Percentiles rank a stretch among this genome's conserved stretches.
Conservation (phyloP, 2,888 invertebrate species). For the Andrena dorsata region DNA sequence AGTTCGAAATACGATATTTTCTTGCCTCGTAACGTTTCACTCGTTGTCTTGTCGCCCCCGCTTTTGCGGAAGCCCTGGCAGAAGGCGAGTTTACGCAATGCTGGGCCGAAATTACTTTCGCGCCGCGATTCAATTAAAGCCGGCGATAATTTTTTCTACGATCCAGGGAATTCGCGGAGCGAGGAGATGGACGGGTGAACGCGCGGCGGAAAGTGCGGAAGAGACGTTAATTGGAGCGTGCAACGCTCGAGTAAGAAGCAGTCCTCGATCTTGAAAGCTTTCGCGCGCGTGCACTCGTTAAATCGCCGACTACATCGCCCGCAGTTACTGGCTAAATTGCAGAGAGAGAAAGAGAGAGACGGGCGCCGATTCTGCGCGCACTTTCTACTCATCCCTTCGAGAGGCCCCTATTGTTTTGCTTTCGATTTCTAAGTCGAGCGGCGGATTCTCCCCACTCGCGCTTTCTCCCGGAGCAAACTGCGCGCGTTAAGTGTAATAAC, state of each 20-base stretch:
- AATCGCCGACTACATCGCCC: conserved; percentile 13
- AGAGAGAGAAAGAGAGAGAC: conserved; percentile 10
- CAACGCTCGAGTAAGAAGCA: conserved; percentile 21
- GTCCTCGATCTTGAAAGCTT: conserved; percentile 47
- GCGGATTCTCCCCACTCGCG: too few species aligned
- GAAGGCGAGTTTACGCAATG: not conserved
- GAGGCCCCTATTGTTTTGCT: conserved; percentile 7
- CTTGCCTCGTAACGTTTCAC: not conserved
- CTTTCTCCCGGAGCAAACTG: too few species aligned
- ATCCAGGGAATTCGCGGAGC: conserved; percentile 1
- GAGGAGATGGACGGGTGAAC: conserved; percentile 1
- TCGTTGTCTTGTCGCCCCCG: not conserved
- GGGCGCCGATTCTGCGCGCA: conserved; percentile 23
- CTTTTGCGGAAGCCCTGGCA: not conserved
- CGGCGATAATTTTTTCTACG: not conserved
- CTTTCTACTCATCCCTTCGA: conserved; percentile 38
- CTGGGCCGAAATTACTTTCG: conserved; percentile 8
- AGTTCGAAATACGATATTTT: not conserved
- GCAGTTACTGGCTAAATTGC: not conserved
- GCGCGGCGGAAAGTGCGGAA: conserved; percentile 33
- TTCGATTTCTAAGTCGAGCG: not conserved
- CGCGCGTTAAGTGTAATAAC: too few species aligned
- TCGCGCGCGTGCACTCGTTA: conserved; percentile 20
- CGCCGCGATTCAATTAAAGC: conserved; percentile 8
- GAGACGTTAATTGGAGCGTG: conserved; percentile 47